A percentile compares a stretch with the other conserved stretches of the same genome.
Conservation (phyloP, 2,113 vertebrate species). For the Noctilio leporinus region DNA sequence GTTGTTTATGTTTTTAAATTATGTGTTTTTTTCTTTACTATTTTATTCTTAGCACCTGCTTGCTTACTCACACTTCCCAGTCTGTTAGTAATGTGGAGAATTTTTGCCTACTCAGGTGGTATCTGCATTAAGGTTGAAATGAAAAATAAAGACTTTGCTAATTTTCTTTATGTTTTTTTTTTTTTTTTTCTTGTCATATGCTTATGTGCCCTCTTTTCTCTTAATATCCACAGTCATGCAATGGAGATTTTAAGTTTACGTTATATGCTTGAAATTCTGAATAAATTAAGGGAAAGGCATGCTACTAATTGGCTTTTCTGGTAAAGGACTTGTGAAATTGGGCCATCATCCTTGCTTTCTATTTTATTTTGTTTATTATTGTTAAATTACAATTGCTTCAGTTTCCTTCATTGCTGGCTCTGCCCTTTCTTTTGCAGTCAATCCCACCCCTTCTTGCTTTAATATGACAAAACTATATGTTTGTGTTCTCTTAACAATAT, state of each 20-base stretch:
- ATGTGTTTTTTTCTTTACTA: neutral
- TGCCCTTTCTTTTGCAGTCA: too few species aligned
- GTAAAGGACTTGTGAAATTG: neutral
- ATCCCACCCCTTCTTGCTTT: too few species aligned
- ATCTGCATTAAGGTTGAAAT: neutral
- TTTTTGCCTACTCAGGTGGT: neutral
- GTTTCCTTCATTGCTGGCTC: too few species aligned
- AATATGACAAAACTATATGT: neutral
- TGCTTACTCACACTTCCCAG: neutral
- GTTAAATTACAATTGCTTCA: too few species aligned
- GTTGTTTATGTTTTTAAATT: slow-evolving; percentile 34
- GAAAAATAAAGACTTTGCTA: neutral
- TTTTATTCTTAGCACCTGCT: slow-evolving; percentile 15
- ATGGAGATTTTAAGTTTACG: neutral
- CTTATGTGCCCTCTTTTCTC: neutral
- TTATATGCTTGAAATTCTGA: neutral
- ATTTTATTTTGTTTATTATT: too few species aligned
- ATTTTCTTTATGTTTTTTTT: too few species aligned
- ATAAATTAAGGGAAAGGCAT: neutral
- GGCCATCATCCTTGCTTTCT: too few species aligned
- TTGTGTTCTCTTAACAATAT: neutral
- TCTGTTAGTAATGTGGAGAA: neutral
- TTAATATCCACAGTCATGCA: neutral
- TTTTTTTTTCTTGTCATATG: neutral
- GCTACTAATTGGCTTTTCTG: neutral